phyloP scores from a whole-genome alignment of 2,888 invertebrate species.

The Xestia xanthographa region DNA sequence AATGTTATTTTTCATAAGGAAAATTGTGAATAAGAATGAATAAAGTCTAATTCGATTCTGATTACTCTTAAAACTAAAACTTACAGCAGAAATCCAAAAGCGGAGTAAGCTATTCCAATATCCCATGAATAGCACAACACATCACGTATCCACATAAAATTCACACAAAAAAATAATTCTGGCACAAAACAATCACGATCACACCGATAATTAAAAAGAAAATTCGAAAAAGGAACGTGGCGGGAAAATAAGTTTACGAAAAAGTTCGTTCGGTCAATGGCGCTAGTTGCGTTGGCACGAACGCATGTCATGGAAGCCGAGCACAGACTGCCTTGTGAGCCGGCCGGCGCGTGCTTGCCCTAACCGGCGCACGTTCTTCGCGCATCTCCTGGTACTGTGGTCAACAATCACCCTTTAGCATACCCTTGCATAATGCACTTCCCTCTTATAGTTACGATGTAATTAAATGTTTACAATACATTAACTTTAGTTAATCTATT shows the following conservation, averaged over 20 bases:
- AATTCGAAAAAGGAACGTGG: slow-evolving; percentile 74
- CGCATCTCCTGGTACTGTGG: slow-evolving; percentile 75
- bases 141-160: slow-evolving; percentile 76
- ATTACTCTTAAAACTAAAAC: slow-evolving; percentile 62
- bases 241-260: slow-evolving; percentile 84
- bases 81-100: slow-evolving; percentile 62
- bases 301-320: slow-evolving; percentile 72
- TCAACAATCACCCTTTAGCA: slow-evolving; percentile 79
- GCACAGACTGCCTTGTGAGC: slow-evolving; percentile 77
- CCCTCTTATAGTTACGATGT: slow-evolving; percentile 62
- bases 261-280: slow-evolving; percentile 81
- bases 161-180: slow-evolving; percentile 75
- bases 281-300: slow-evolving; percentile 68
- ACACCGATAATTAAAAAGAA: slow-evolving; percentile 59
- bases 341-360: slow-evolving; percentile 77
- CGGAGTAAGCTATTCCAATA: slow-evolving; percentile 67
- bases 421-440: slow-evolving; percentile 75
- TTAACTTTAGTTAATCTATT: slow-evolving; percentile 50
- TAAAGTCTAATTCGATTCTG: slow-evolving; percentile 32
- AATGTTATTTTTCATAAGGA: neutral
- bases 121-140: slow-evolving; percentile 74
- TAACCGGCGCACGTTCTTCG: slow-evolving; percentile 83
- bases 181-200: slow-evolving; percentile 76
- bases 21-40: neutral
- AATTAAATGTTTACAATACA: slow-evolving; percentile 65